These are phyloP conservation scores for Sarcophaga subvicina DNA, from an alignment of 2,888 invertebrate genomes.

Conservation along the genomic window DNA sequence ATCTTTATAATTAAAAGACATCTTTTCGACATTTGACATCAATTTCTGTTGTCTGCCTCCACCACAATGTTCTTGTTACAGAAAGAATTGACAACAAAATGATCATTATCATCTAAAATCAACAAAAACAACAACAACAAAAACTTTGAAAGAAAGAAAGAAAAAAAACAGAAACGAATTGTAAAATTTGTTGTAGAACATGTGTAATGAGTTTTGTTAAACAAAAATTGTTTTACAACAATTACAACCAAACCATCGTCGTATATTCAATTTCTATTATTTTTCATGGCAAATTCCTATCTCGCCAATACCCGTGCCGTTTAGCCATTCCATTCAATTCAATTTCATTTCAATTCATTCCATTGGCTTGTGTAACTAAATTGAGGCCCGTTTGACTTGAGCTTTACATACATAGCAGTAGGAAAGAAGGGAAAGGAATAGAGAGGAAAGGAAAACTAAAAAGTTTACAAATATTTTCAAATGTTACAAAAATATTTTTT, in stretches of 20 bases:
- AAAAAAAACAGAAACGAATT: background rate
- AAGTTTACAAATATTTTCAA: background rate
- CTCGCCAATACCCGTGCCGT: background rate
- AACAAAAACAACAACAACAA: too few relatives aligned
- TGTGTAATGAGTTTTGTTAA: conserved; percentile 26
- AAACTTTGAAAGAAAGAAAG: background rate
- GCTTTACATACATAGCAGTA: background rate
- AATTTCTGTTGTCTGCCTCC: too few relatives aligned
- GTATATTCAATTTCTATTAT: background rate
- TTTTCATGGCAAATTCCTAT: background rate
- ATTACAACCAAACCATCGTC: background rate
- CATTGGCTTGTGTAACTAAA: background rate
- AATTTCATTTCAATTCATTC: conserved; percentile 2
- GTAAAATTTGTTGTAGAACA: conserved; percentile 37
- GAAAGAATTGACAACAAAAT: background rate
- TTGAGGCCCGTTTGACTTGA: background rate
- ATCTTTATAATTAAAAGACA: too few relatives aligned
- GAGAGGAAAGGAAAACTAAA: background rate
- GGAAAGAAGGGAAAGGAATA: background rate
- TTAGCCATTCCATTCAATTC: background rate
- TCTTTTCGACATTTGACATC: too few relatives aligned
- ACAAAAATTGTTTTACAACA: conserved; percentile 11
- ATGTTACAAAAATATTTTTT: background rate
- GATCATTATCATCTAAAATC: background rate
- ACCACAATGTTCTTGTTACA: too few relatives aligned